Evolutionary conservation across 2,797 vertebrate species (phyloP).

Genomic region (Malacoraja senta): DNA sequence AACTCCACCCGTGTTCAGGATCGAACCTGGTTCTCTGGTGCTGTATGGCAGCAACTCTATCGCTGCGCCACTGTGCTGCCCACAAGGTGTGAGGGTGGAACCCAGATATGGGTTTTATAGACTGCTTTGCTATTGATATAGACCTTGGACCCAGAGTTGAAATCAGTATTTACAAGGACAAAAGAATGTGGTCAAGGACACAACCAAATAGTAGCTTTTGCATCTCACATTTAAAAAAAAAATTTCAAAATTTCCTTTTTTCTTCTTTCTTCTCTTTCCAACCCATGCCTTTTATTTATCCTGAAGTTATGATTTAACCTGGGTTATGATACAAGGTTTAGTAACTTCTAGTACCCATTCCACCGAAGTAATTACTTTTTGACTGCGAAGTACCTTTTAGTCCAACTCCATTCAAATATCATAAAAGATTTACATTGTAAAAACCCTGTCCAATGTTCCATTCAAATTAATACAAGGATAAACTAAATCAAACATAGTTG

Average conservation of each 20-base stretch:
- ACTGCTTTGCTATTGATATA: neutral
- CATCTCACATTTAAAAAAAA: neutral
- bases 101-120: neutral
- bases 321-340: neutral
- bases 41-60: no score
- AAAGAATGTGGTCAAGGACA: neutral
- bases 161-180: neutral
- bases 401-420: neutral
- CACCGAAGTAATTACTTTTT: neutral
- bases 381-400: neutral
- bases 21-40: no score
- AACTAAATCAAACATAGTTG: no score
- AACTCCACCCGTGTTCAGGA: no score
- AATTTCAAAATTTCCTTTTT: neutral
- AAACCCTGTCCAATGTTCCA: neutral
- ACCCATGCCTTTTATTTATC: neutral
- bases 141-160: neutral
- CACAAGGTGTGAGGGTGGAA: neutral
- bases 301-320: neutral
- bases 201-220: neutral
- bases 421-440: neutral
- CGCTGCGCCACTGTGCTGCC: no score
- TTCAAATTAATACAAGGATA: neutral
- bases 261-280: neutral
- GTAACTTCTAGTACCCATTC: neutral